A percentile compares a stretch with the other conserved stretches of the same genome.
Evolutionary conservation across 2,113 vertebrate species (phyloP).

Genomic region (Narcine bancroftii): DNA sequence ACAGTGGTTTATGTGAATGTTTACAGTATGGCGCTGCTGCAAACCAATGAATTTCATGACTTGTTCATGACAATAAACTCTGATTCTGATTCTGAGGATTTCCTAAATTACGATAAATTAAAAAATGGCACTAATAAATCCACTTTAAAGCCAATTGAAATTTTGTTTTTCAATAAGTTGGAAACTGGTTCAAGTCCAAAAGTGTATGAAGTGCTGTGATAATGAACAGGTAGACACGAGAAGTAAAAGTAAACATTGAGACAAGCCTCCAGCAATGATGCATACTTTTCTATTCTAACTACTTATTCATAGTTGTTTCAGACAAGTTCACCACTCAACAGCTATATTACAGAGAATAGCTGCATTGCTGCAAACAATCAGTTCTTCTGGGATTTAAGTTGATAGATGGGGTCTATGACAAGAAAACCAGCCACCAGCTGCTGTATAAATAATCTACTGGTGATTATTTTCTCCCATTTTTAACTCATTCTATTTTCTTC

Average conservation of each 20-base stretch:
- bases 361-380: constrained; percentile 8
- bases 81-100: neutral
- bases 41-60: no score
- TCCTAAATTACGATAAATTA: neutral
- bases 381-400: constrained; percentile 17
- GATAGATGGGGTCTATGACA: constrained; percentile 22
- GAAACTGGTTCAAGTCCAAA: neutral
- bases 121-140: neutral
- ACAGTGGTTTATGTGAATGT: no score
- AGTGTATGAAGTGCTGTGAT: neutral
- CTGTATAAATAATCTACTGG: constrained; percentile 29
- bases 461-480: neutral
- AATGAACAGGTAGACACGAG: neutral
- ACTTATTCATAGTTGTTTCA: constrained; percentile 30
- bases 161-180: neutral
- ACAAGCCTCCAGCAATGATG: constrained; percentile 31
- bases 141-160: neutral
- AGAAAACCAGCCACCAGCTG: constrained; percentile 20
- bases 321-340: constrained; percentile 27
- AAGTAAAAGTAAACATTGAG: neutral
- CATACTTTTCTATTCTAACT: constrained; percentile 13
- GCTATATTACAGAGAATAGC: constrained; percentile 9
- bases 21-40: no score
- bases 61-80: no score
- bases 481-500: neutral